Conservation (phyloP, 2,797 vertebrate species). For the Clarias platycephalus region DNA sequence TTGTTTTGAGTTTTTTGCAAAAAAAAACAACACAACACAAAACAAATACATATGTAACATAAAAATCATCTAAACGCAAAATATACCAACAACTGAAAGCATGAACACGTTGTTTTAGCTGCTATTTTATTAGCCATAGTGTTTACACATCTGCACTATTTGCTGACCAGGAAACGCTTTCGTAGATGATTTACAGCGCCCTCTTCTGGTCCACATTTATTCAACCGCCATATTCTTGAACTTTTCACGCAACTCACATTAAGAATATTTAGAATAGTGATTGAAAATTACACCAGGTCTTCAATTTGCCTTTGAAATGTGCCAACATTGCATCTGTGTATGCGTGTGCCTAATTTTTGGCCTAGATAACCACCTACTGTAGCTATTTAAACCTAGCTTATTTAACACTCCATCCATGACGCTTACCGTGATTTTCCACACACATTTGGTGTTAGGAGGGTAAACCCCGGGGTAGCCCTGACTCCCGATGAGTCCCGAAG, state of each 20-base stretch:
- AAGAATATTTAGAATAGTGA: neutral
- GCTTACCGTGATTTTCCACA: constrained; percentile 88
- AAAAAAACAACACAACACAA: no score
- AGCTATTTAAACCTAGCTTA: neutral
- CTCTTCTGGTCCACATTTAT: neutral
- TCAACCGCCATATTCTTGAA: neutral
- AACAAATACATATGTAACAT: no score
- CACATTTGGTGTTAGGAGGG: constrained; percentile 84
- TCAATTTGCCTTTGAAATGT: no score
- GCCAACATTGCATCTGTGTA: neutral
- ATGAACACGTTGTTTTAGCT: no score
- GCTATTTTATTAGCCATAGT: no score
- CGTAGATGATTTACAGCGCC: neutral
- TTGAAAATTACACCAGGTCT: no score
- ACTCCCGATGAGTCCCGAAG: constrained; percentile 81
- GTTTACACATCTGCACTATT: no score
- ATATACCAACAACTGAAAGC: neutral
- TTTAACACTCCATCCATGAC: neutral
- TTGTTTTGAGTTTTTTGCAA: no score
- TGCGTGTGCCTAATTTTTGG: neutral
- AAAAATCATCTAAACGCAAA: neutral
- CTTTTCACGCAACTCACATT: neutral
- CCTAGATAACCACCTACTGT: neutral
- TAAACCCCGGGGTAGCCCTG: constrained; percentile 85
- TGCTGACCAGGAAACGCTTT: no score